Evolutionary conservation across 2,113 vertebrate species (phyloP).

Genomic region (Peromyscus maniculatus): DNA sequence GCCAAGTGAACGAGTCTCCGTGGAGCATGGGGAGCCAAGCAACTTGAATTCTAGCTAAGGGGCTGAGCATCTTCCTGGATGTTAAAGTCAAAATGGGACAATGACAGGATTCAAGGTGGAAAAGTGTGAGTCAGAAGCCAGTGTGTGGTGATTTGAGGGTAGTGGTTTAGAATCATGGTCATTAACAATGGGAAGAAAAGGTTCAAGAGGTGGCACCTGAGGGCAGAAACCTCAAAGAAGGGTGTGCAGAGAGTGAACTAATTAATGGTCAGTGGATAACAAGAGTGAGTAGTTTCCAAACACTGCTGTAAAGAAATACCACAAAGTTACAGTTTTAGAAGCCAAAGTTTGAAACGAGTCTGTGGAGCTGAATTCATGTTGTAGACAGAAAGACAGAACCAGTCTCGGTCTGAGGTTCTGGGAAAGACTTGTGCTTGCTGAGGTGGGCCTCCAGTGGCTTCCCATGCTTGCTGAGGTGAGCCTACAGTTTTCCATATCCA

Average conservation of each 20-base stretch:
- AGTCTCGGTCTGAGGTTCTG: background rate
- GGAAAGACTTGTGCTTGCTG: background rate
- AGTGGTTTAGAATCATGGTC: background rate
- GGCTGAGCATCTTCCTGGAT: background rate
- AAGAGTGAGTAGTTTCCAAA: background rate
- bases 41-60: background rate
- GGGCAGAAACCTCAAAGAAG: background rate
- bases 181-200: background rate
- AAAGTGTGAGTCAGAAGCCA: background rate
- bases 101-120: background rate
- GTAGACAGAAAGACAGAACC: background rate
- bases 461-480: background rate
- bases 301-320: background rate
- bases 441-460: background rate
- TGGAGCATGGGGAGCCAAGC: background rate
- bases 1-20: background rate
- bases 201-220: rapidly evolving
- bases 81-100: background rate
- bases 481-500: background rate
- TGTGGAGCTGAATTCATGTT: background rate
- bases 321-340: background rate
- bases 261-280: background rate
- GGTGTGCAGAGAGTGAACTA: background rate
- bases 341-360: background rate
- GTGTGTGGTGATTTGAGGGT: background rate